Evolutionary conservation across 2,888 invertebrate genomes (phyloP).

Genomic region (Rhorus exstirpatorius): DNA sequence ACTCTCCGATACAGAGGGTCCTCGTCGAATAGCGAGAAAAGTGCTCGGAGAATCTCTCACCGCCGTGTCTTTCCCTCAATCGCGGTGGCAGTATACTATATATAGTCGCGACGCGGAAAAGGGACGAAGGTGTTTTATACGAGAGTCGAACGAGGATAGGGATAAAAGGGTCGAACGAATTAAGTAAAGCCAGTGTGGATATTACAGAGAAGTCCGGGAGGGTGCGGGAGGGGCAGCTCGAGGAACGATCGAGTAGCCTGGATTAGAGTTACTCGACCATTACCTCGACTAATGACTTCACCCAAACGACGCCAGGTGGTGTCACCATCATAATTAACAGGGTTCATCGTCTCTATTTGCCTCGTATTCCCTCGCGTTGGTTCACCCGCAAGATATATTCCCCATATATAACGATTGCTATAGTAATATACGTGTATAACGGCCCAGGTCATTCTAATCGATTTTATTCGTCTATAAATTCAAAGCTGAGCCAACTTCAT

Average conservation of each 20-base stretch:
- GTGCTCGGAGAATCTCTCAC: slow-evolving; percentile 25
- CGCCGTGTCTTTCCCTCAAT: background rate
- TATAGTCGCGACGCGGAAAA: slow-evolving; percentile 31
- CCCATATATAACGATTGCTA: background rate
- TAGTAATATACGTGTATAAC: background rate
- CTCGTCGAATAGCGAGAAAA: slow-evolving; percentile 4
- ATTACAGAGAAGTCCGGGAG: slow-evolving; percentile 26
- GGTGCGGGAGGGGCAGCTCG: background rate
- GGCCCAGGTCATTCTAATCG: slow-evolving; percentile 4
- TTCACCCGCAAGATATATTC: slow-evolving; percentile 15
- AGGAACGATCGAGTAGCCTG: slow-evolving; percentile 61
- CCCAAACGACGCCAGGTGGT: slow-evolving; percentile 81
- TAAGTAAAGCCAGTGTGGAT: slow-evolving; percentile 64
- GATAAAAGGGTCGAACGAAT: slow-evolving; percentile 68
- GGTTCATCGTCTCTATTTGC: slow-evolving; percentile 55
- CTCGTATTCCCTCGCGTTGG: slow-evolving; percentile 23
- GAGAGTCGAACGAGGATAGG: too few relatives aligned
- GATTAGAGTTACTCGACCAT: slow-evolving; percentile 75
- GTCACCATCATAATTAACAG: slow-evolving; percentile 82
- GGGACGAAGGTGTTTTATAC: slow-evolving; percentile 43
- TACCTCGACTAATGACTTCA: slow-evolving; percentile 83
- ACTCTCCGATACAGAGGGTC: slow-evolving; percentile 5
- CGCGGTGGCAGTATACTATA: slow-evolving; percentile 2
- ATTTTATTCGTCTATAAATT: slow-evolving; percentile 39
- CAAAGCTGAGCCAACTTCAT: background rate